These are phyloP conservation scores for Melanotaenia pygmaea DNA, from an alignment of 2,797 vertebrate species.

Conservation along the genomic window DNA sequence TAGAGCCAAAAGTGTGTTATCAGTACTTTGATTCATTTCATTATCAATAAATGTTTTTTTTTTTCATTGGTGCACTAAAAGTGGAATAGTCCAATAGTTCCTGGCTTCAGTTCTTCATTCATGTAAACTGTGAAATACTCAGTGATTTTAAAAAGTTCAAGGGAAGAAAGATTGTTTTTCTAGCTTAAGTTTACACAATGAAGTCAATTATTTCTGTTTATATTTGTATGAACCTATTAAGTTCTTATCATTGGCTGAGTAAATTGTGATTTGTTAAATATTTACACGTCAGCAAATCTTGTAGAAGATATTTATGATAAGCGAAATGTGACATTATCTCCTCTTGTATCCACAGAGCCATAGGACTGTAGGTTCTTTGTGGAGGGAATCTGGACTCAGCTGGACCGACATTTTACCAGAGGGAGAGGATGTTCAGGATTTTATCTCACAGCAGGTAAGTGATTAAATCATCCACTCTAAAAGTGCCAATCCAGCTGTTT, in stretches of 20 bases:
- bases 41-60: background rate
- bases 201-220: background rate
- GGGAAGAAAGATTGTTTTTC: background rate
- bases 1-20: background rate
- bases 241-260: background rate
- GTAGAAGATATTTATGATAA: too few relatives aligned
- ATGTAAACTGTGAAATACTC: background rate
- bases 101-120: background rate
- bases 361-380: constrained; percentile 94
- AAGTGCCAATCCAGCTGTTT: background rate
- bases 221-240: too few relatives aligned
- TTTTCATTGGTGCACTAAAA: background rate
- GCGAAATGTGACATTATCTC: constrained; percentile 3
- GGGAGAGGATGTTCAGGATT: constrained; percentile 90
- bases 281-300: background rate
- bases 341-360: constrained; percentile 88
- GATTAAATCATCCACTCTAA: background rate
- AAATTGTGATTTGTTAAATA: background rate
- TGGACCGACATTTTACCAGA: constrained; percentile 92
- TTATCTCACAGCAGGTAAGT: constrained; percentile 91
- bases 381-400: constrained; percentile 92
- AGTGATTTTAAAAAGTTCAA: background rate
- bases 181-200: background rate
- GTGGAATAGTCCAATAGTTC: background rate
- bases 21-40: background rate